phyloP scores from a whole-genome alignment of 2,113 vertebrate genomes.

The Rissa tridactyla region DNA sequence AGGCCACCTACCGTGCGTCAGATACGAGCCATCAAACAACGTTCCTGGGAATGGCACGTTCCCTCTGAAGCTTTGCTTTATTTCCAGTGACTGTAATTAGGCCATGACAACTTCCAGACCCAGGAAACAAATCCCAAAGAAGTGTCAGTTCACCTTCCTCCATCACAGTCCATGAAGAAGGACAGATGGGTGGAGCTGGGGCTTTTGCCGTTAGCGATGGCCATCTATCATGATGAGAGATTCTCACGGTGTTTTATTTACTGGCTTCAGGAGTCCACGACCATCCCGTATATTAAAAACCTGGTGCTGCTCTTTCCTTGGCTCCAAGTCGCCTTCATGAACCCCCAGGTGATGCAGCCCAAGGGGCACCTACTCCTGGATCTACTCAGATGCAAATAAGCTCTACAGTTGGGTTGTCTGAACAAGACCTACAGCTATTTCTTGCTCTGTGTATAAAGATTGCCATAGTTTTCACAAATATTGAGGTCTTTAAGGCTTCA shows the following conservation, averaged over 20 bases:
- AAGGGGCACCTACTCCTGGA: background rate
- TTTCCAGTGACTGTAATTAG: background rate
- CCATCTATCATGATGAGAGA: background rate
- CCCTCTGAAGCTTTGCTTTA: background rate
- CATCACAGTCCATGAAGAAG: background rate
- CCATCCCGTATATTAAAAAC: background rate
- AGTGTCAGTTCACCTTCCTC: background rate
- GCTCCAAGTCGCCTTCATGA: background rate
- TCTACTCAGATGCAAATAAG: background rate
- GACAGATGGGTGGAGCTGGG: too few relatives aligned
- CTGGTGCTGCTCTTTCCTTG: background rate
- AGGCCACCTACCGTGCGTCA: too few relatives aligned
- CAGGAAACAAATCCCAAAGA: background rate
- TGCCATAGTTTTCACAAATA: background rate
- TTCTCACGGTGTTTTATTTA: background rate
- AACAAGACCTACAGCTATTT: background rate
- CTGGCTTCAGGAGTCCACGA: background rate
- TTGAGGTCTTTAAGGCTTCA: background rate
- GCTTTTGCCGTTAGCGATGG: background rate
- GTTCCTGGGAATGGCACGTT: background rate
- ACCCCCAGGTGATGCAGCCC: background rate
- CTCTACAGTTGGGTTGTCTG: background rate
- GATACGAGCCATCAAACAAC: rapidly evolving
- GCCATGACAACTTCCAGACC: background rate
- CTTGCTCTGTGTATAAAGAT: background rate